Evolutionary conservation across 2,888 invertebrate genomes (phyloP), one percentile per base, ranked within the genome.

Genomic region (Acrobeloides nanus): DNA sequence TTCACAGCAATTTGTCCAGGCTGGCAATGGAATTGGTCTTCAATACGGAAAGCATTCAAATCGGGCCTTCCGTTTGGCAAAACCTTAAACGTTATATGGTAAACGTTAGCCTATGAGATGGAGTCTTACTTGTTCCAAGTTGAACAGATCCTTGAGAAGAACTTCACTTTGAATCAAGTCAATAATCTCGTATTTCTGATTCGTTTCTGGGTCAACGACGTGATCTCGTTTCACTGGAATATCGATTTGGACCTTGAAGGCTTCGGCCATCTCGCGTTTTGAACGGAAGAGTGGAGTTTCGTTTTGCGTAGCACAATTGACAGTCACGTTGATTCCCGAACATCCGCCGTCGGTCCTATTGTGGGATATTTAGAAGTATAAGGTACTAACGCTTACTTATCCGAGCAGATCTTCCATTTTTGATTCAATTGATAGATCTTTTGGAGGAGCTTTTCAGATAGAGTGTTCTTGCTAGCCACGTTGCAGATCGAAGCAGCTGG

Each of bases 401-500:
- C 43, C 37, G 89, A 87, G 75, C 92, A 92, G 84, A 92, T 87
- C 80, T 88, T 87, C 92, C 92, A 93, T 71, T 90, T 88, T 64
- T 87, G 82, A 75, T 93, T 90, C 44, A 92, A 80, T 39, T 87
- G 83, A 68, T 89, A 87, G 44, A 93, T 85, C 7, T 89, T 87
- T 64, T 83, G 84, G 60, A 85, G 82, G 1, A 92, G 87, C 76
- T 86, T 86, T 71, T 89, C 88, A 8, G 52, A 42, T 25, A 63
- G 40, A 1, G 64, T 65, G 31, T 57, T 56, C 33, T 62, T 64
- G 1, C 90, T 90, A 21, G 90, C 90, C 75, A 88, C 87, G 69
- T 90, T 92, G 74, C 92, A 93, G 5, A 90, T 82, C 1, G 90
- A 89, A n/a, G 89, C 87, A 49, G 88, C 88, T 55, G 90, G 89